Percentiles rank a stretch among this genome's conserved stretches.
Evolutionary conservation across 2,888 invertebrate species (phyloP).

Genomic region (Aphidius colemani): DNA sequence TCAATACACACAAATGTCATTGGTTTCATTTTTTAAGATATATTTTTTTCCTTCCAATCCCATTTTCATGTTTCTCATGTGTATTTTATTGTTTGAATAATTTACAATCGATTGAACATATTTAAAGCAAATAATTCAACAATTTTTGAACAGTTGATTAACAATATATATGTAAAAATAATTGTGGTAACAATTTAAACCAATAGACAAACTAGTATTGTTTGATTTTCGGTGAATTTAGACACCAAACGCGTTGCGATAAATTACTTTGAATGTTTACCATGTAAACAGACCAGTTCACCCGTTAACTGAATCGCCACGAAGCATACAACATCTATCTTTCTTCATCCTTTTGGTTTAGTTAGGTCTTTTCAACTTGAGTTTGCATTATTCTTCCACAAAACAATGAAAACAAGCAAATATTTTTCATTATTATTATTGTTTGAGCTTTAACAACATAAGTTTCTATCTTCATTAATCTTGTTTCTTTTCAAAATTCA

Average conservation of each 20-base stretch:
- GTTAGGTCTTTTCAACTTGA: slow-evolving; percentile 13
- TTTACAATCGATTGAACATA: background rate
- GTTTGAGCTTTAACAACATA: too few species aligned
- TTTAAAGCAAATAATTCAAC: background rate
- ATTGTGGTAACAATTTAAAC: too few species aligned
- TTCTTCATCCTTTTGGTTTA: slow-evolving; percentile 1
- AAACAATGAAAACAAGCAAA: background rate
- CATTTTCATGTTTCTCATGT: background rate
- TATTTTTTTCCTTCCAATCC: background rate
- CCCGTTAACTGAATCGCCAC: slow-evolving; percentile 18
- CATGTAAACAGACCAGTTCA: slow-evolving; percentile 42
- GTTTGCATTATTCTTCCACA: background rate
- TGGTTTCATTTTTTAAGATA: too few species aligned
- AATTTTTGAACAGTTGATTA: too few species aligned
- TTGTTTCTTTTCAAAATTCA: too few species aligned
- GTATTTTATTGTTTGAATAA: background rate
- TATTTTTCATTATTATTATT: too few species aligned
- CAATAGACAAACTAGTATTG: background rate
- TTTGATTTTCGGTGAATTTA: slow-evolving; percentile 38
- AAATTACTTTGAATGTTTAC: slow-evolving; percentile 42
- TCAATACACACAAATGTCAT: too few species aligned
- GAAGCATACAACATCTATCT: slow-evolving; percentile 7
- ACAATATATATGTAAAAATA: too few species aligned
- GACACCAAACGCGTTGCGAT: slow-evolving; percentile 26
- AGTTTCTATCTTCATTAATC: too few species aligned